A percentile compares a stretch with the other conserved stretches of the same genome.
Evolutionary conservation across 2,797 vertebrate genomes (phyloP).

Genomic region (Setipinna tenuifilis): DNA sequence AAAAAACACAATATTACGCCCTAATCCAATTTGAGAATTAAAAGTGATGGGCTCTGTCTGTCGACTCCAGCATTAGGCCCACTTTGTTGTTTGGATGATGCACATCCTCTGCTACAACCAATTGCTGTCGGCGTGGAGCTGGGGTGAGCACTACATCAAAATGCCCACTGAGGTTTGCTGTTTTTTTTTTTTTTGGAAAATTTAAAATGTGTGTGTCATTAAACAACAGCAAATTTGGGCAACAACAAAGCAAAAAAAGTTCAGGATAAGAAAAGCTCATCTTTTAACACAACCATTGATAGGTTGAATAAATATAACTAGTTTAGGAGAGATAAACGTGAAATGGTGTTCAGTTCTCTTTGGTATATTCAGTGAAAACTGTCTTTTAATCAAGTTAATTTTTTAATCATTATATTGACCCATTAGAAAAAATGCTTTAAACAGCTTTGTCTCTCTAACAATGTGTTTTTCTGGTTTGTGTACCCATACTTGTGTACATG

Average conservation of each 20-base stretch:
- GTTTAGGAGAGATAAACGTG: no score
- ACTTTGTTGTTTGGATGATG: conserved; percentile 43
- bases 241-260: neutral
- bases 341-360: no score
- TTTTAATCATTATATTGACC: no score
- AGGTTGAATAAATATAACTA: no score
- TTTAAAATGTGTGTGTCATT: neutral
- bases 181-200: neutral
- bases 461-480: no score
- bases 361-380: no score
- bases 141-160: neutral
- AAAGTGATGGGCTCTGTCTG: conserved; percentile 40
- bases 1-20: conserved; percentile 47
- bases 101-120: conserved; percentile 34
- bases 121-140: conserved; percentile 24
- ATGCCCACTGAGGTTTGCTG: neutral
- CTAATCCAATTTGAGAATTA: conserved; percentile 58
- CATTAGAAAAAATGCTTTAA: no score
- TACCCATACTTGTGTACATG: no score
- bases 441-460: no score
- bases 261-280: neutral
- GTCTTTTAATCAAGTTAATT: no score
- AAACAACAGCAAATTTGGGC: neutral
- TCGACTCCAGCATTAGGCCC: conserved; percentile 50
- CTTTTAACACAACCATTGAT: neutral